Percentiles rank a stretch among this genome's conserved stretches.
phyloP scores from a whole-genome alignment of 2,113 vertebrate species.

The Eurystomus gularis region DNA sequence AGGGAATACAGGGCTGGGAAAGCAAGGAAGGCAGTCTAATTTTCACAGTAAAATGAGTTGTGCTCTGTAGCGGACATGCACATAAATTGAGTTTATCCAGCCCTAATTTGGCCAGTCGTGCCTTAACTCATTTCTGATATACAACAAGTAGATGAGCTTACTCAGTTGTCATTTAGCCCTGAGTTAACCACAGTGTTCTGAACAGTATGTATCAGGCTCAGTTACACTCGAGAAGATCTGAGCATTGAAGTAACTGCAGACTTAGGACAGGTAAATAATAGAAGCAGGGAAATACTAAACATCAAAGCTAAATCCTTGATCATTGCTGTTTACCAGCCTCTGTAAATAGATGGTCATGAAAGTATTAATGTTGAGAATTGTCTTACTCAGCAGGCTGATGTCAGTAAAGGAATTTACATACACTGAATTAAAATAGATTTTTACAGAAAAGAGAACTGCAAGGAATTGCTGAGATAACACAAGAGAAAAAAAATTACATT shows the following conservation, averaged over 20 bases:
- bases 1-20: background rate
- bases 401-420: conserved; percentile 66
- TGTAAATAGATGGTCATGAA: conserved; percentile 51
- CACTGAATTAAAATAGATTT: conserved; percentile 62
- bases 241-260: background rate
- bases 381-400: conserved; percentile 69
- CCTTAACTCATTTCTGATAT: background rate
- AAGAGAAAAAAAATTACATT: background rate
- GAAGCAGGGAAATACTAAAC: conserved; percentile 16
- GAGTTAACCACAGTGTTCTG: background rate
- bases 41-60: background rate
- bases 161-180: background rate
- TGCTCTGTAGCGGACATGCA: background rate
- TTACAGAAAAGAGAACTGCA: conserved; percentile 17
- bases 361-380: conserved; percentile 62
- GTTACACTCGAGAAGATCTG: background rate
- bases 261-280: conserved; percentile 53
- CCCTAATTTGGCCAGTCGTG: background rate
- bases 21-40: background rate
- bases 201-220: background rate
- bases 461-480: conserved; percentile 59
- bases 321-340: conserved; percentile 45
- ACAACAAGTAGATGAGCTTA: background rate
- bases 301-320: conserved; percentile 41
- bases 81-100: background rate